These are phyloP conservation scores for Brassicogethes aeneus DNA, from an alignment of 2,888 invertebrate genomes.

Conservation along the genomic window DNA sequence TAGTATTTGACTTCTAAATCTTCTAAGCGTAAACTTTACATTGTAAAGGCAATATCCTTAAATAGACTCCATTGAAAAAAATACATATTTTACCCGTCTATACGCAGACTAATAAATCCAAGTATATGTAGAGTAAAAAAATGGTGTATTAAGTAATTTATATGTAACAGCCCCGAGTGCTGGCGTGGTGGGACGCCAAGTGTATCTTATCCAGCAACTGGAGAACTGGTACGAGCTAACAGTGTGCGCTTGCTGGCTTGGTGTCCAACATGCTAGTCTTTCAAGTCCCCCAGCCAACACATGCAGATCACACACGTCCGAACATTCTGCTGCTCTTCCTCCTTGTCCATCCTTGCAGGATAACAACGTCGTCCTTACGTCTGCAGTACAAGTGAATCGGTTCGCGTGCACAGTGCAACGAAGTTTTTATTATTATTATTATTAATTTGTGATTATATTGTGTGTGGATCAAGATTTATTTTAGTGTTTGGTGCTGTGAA, in stretches of 20 bases:
- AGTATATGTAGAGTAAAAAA: too few relatives aligned
- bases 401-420: too few relatives aligned
- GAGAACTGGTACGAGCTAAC: constrained; percentile 5
- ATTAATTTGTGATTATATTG: too few relatives aligned
- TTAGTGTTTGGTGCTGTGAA: constrained; percentile 18
- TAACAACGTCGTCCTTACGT: constrained; percentile 11
- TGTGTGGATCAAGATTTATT: constrained; percentile 10
- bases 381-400: constrained; percentile 9
- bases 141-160: neutral
- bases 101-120: too few relatives aligned
- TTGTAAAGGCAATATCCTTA: too few relatives aligned
- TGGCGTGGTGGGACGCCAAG: constrained; percentile 7
- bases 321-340: constrained; percentile 1
- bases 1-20: too few relatives aligned
- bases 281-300: neutral
- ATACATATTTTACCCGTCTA: too few relatives aligned
- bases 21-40: too few relatives aligned
- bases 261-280: constrained; percentile 15
- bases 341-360: constrained; percentile 5
- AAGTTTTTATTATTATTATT: too few relatives aligned
- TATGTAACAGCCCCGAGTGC: constrained; percentile 2
- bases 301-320: neutral
- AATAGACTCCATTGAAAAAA: too few relatives aligned
- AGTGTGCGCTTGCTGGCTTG: constrained; percentile 14
- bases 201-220: constrained; percentile 1